Percentiles rank a stretch among this genome's conserved stretches.
Evolutionary conservation across 2,888 invertebrate species (phyloP).

Genomic region (Chrysopilus asiliformis): DNA sequence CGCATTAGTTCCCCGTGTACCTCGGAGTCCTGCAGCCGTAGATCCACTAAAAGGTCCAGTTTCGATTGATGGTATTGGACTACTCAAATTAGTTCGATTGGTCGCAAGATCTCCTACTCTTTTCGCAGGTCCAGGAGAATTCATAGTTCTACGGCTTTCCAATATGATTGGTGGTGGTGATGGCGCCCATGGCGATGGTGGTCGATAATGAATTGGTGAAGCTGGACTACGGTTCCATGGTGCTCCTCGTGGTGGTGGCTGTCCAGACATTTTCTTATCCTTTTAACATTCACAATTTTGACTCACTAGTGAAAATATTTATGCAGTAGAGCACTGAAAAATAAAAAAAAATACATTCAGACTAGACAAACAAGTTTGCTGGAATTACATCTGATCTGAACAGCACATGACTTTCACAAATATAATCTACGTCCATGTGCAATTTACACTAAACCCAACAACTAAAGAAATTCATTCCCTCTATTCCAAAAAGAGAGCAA

Average conservation of each 20-base stretch:
- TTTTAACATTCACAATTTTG: too few relatives aligned
- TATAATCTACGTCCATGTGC: too few relatives aligned
- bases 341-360: too few relatives aligned
- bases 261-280: conserved; percentile 34
- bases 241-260: conserved; percentile 24
- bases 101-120: background rate
- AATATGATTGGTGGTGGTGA: conserved; percentile 60
- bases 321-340: too few relatives aligned
- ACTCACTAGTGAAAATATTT: too few relatives aligned
- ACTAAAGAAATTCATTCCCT: too few relatives aligned
- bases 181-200: conserved; percentile 61
- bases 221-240: conserved; percentile 38
- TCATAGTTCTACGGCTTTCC: conserved; percentile 36
- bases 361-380: too few relatives aligned
- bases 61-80: background rate
- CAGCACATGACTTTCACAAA: too few relatives aligned
- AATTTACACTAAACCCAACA: too few relatives aligned
- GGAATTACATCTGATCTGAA: too few relatives aligned
- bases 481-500: too few relatives aligned
- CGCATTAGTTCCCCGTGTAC: conserved; percentile 38
- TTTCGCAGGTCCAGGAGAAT: conserved; percentile 6
- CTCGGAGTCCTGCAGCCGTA: conserved; percentile 32
- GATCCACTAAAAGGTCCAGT: conserved; percentile 13
- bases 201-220: conserved; percentile 51
- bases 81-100: too few relatives aligned